Evolutionary conservation across 1,140 invertebrate genomes (phyloP), one percentile per base, ranked within the genome.

Genomic region (Cydia strobilella): DNA sequence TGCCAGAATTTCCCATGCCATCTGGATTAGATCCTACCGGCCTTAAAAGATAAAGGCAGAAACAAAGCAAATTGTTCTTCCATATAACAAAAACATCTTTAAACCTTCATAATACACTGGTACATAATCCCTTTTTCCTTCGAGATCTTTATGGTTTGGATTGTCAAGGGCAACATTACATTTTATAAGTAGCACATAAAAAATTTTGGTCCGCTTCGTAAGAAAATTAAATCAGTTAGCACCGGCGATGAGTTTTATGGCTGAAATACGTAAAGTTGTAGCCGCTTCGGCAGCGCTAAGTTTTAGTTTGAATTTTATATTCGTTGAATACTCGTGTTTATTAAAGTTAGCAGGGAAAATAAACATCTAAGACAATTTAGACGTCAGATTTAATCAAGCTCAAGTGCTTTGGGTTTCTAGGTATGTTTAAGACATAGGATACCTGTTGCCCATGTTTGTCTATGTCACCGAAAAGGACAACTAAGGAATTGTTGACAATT

Each of bases 1-100:
- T 84, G 82, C 15, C 54, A 51, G 63, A 73, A 74, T 65, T 78
- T 74, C 75, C 39, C 75, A 80, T 73, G 54, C 54, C 78, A 85
- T 83, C 80, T 78, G 78, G 81, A 74, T 74, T 74, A 74, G 62
- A 74, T 82, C 75, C 45, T 84, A 79, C 82, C 82, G 79, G 80
- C 74, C 74, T 77, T 77, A 76, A 72, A 82, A 84, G 83, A 80
- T 76, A 81, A 78, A 80, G 80, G 79, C 62, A 80, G 77, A 78
- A 76, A 75, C 73, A 83, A 82, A 81, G 76, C 76, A 76, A 75
- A 77, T 73, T 77, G 76, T 77, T 74, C 76, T n/a, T 10, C 18
- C 5, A 20, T 23, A 59, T 23, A 23, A 23, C 18, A 23, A 23
- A 59, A 59, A 23, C 9, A n/a, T 23, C 54, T n/a, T 18, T 2